Base-by-base conservation (phyloP, 2,113 vertebrate species). In the Raja brachyura region DNA sequence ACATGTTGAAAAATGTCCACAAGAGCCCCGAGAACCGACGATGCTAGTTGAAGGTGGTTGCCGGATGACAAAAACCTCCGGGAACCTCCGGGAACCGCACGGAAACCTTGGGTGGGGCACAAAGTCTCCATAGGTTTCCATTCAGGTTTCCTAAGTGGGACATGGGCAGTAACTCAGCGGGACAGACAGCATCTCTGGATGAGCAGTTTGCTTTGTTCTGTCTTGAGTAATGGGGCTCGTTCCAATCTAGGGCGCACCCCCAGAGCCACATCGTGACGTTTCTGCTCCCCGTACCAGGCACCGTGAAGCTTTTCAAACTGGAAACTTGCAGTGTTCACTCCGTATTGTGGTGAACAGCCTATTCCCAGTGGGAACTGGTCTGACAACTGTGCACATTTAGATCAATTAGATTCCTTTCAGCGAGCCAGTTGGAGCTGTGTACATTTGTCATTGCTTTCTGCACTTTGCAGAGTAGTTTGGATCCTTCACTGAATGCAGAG, bases 351-450 rank as follows among this genome's bases (percentile, higher is more conserved):
- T 66, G n/a, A 63, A 63, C 28, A 88, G 83, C 28, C 56, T 63
- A n/a, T 88, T 88, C 83, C 59, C 83, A 88, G 59, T 88, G 31
- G 83, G 56, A 63, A 63, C 61, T 31, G 5, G 59, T 28, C 28
- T 88, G 83, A 88, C 28, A 88, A 88, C 28, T 88, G 28, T 88
- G 83, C 61, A 88, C 63, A 88, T 66, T 31, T n/a, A 88, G 13
- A 63, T n/a, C 83, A 88, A 88, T 88, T 88, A 88, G 59, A 63
- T 88, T 28, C 28, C 59, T 88, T 88, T 88, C 83, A 88, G 59
- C 11, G 1, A 63, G 18, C 56, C 83, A 1, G 56, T 86, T 86
- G 83, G 83, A n/a, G 83, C 56, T n/a, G 59, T 16, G 83, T 86
- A 31, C 28, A 86, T 86, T 66, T 86, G 31, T 31, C 83, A 88